Base-by-base conservation (phyloP, 2,888 invertebrate species). In the Romanomermis culicivorax region DNA sequence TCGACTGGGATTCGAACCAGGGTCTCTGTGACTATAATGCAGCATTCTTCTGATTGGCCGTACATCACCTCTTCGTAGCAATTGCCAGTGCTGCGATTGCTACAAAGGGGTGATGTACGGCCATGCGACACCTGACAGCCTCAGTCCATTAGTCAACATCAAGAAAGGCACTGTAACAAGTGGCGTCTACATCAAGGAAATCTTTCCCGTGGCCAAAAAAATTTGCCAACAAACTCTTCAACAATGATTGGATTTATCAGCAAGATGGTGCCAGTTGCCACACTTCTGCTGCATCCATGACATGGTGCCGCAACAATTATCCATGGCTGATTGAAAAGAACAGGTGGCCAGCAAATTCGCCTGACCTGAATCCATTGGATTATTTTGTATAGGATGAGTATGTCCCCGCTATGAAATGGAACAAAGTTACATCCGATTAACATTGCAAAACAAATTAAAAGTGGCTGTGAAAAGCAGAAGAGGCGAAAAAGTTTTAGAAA, bases 281-380 rank as follows among this genome's bases (percentile, higher is more conserved):
- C 23, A 45, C 47, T 7, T 11, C 47, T 4, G 23, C 14, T 20
- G 23, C 7, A 23, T 45, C 47, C 14, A 45, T 45, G 14, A 7
- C 11, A 45, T 45, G 47, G 47, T 20, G 14, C 47, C n/a, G 23
- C 17, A 23, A 7, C 7, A 7, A 45, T 45, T 45, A n/a, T 7
- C 47, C 47, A 11, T 4, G 47, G 7, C 7, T 20, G 7, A 45
- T 45, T 23, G n/a, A 11, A 7, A 45, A 45, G 47, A 23, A 45
- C 47, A 11, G 47, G 14, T 45, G 47, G 47, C 47, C 47, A 7
- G 47, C 47, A 23, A 45, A 45, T 45, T 45, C 47, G 7, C 47
- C 47, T 7, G 47, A 45, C 23, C 47, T 45, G 47, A 45, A 45
- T 23, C 47, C 47, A 11, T 45, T 45, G 47, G 47, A 45, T 23